phyloP scores from a whole-genome alignment of 2,113 vertebrate genomes.

The Vanacampus margaritifer region DNA sequence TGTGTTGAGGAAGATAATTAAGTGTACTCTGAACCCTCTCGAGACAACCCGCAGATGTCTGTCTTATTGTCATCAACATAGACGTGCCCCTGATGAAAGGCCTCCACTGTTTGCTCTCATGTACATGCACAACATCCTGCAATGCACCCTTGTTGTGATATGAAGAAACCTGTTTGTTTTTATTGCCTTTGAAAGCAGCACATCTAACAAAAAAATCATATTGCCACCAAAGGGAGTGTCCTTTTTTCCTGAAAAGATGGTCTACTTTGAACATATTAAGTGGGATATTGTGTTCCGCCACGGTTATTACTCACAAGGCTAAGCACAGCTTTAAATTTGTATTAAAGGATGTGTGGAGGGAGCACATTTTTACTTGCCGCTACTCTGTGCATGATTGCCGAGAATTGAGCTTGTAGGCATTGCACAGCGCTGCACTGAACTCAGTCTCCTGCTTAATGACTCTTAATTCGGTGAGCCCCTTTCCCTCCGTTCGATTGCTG shows the following conservation, averaged over 20 bases:
- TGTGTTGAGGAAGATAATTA: slow-evolving; percentile 25
- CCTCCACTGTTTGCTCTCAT: slow-evolving; percentile 43
- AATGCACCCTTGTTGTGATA: slow-evolving; percentile 9
- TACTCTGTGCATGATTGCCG: slow-evolving; percentile 28
- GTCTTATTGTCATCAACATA: slow-evolving; percentile 57
- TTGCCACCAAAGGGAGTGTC: not conserved
- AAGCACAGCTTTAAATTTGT: slow-evolving; percentile 41
- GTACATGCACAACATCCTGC: slow-evolving; percentile 26
- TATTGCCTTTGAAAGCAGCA: slow-evolving; percentile 49
- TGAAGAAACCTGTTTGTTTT: slow-evolving; percentile 37
- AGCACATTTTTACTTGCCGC: slow-evolving; percentile 18
- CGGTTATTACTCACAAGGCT: slow-evolving; percentile 36
- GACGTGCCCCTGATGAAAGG: slow-evolving; percentile 62
- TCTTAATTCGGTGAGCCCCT: slow-evolving; percentile 62
- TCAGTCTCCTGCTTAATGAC: slow-evolving; percentile 60
- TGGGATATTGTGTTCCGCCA: slow-evolving; percentile 35
- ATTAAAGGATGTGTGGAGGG: slow-evolving; percentile 39
- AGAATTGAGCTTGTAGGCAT: slow-evolving; percentile 53
- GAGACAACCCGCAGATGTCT: slow-evolving; percentile 50
- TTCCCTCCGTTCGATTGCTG: slow-evolving; percentile 39
- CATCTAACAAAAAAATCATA: slow-evolving; percentile 5
- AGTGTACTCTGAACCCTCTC: slow-evolving; percentile 47
- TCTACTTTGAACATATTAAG: slow-evolving; percentile 47
- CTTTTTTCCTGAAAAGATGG: slow-evolving; percentile 9
- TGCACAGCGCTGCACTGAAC: slow-evolving; percentile 35